Conservation (phyloP, 2,888 invertebrate species). For the Harpalus rufipes region DNA sequence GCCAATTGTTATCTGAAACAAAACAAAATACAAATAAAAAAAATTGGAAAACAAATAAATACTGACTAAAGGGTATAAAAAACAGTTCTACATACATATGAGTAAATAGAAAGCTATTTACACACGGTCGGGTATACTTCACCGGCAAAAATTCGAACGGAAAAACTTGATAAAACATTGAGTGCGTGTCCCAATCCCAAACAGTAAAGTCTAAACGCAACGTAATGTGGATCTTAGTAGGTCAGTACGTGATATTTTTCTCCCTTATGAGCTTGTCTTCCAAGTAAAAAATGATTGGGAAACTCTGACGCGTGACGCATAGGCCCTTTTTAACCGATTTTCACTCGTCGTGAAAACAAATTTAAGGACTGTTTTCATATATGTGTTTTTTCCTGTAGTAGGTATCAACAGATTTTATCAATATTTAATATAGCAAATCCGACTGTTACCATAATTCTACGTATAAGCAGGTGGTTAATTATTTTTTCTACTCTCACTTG, state of each 20-base stretch:
- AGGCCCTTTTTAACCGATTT: background rate
- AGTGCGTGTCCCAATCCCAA: conserved; percentile 30
- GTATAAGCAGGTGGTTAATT: no score
- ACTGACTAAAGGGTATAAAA: conserved; percentile 4
- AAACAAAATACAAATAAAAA: conserved; percentile 47
- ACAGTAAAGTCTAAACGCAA: conserved; percentile 38
- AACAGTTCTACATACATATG: conserved; percentile 22
- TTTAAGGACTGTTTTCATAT: background rate
- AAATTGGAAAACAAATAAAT: conserved; percentile 42
- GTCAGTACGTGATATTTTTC: conserved; percentile 58
- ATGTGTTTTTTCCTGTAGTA: background rate
- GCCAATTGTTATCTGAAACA: conserved; percentile 39
- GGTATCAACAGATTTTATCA: background rate
- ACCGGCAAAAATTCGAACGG: conserved; percentile 22
- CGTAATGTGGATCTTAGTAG: conserved; percentile 47
- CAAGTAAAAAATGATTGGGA: conserved; percentile 56
- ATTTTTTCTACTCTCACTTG: no score
- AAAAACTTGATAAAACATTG: conserved; percentile 45
- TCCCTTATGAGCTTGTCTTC: conserved; percentile 42
- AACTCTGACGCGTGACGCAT: conserved; percentile 51
- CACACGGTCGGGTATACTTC: conserved; percentile 13
- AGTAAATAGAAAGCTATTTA: conserved; percentile 39
- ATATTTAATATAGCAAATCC: no score
- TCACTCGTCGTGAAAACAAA: background rate
- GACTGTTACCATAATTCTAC: no score